Conservation (phyloP, 2,113 vertebrate species). For the Sterna hirundo region DNA sequence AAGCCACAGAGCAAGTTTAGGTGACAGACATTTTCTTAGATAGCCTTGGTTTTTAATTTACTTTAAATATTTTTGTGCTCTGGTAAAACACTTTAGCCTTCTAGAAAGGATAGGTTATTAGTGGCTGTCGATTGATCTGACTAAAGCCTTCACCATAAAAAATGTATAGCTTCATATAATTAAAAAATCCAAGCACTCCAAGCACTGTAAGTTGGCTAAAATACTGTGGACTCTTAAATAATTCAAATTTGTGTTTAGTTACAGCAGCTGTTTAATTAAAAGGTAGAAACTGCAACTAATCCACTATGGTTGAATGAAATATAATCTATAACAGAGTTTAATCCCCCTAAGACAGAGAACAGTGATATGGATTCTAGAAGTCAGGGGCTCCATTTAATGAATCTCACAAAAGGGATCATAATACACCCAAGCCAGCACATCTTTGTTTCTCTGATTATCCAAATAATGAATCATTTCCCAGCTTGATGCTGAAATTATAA, state of each 20-base stretch:
- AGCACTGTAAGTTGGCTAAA: slow-evolving; percentile 65
- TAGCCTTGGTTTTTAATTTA: slow-evolving; percentile 55
- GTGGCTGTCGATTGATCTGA: slow-evolving; percentile 64
- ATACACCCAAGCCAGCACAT: slow-evolving; percentile 39
- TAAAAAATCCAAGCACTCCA: slow-evolving; percentile 71
- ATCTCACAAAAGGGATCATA: slow-evolving; percentile 68
- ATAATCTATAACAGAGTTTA: slow-evolving; percentile 69
- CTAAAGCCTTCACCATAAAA: slow-evolving; percentile 74
- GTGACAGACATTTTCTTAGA: slow-evolving; percentile 22
- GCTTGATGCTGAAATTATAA: slow-evolving; percentile 45
- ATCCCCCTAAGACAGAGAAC: slow-evolving; percentile 70
- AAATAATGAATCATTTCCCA: slow-evolving; percentile 61
- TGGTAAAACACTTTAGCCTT: slow-evolving; percentile 43
- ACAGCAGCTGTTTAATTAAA: slow-evolving; percentile 84
- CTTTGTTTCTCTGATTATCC: slow-evolving; percentile 61
- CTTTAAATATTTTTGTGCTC: slow-evolving; percentile 50
- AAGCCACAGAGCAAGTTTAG: background rate
- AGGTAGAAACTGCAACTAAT: slow-evolving; percentile 84
- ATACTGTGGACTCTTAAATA: slow-evolving; percentile 79
- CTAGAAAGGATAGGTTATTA: slow-evolving; percentile 66
- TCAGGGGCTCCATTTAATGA: slow-evolving; percentile 68
- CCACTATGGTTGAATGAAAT: slow-evolving; percentile 78
- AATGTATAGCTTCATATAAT: slow-evolving; percentile 75
- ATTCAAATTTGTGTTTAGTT: slow-evolving; percentile 79
- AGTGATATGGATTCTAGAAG: slow-evolving; percentile 65